These are phyloP conservation scores for Phasia obesa DNA, from an alignment of 2,888 invertebrate species.

Conservation along the genomic window DNA sequence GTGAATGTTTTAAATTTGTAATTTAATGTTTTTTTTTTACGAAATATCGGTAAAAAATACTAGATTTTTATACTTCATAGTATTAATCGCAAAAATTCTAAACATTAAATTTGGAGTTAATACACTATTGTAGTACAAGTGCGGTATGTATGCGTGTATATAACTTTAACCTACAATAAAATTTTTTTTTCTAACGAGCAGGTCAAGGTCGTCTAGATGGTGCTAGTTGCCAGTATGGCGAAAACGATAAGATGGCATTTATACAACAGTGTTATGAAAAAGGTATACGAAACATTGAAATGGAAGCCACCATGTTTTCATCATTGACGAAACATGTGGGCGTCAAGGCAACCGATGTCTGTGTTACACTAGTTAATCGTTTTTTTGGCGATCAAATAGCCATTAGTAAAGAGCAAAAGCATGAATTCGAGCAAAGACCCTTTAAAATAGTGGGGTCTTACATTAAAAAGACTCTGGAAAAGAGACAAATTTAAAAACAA, in stretches of 20 bases:
- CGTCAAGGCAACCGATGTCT: slow-evolving; percentile 87
- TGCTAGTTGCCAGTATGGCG: slow-evolving; percentile 87
- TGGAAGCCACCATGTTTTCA: slow-evolving; percentile 90
- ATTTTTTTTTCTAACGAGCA: slow-evolving; percentile 77
- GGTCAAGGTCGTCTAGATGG: slow-evolving; percentile 91
- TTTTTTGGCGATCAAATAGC: slow-evolving; percentile 87
- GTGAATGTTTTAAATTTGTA: no score
- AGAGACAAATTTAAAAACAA: background rate
- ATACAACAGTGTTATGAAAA: slow-evolving; percentile 83
- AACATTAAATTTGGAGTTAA: no score
- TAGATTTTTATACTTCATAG: no score
- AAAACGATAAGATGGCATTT: slow-evolving; percentile 86
- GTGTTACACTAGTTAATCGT: slow-evolving; percentile 88
- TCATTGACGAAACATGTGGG: slow-evolving; percentile 87
- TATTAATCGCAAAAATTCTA: no score
- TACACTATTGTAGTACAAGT: no score
- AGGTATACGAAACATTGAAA: slow-evolving; percentile 90
- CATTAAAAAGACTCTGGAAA: slow-evolving; percentile 82
- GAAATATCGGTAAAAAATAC: no score
- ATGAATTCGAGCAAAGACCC: slow-evolving; percentile 87
- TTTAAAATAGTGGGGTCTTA: slow-evolving; percentile 86
- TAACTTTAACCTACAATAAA: background rate
- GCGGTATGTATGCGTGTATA: no score
- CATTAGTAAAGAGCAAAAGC: slow-evolving; percentile 84
- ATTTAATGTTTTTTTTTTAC: no score